phyloP scores from a whole-genome alignment of 92 coral and sea anemone genomes.

The Phenganax stokvisi region DNA sequence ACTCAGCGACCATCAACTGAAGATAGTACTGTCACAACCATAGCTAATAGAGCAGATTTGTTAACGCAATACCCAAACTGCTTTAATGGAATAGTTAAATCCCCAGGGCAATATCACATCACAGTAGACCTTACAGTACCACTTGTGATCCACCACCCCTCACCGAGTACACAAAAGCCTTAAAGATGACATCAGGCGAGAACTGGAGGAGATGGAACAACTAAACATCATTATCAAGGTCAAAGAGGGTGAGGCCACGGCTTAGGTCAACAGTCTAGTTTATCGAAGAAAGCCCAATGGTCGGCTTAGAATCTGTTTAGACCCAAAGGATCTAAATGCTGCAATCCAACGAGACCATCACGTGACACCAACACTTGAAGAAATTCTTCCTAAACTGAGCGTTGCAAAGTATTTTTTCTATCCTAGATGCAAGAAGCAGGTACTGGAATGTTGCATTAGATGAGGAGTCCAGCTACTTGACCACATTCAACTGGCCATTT shows the following conservation, averaged over 20 bases:
- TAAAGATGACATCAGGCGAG: constrained; percentile 52
- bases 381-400: constrained; percentile 51
- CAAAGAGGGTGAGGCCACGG: constrained; percentile 55
- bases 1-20: constrained; percentile 8
- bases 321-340: constrained; percentile 38
- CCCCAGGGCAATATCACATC: constrained; percentile 51
- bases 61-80: constrained; percentile 43
- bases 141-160: constrained; percentile 44
- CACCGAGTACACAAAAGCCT: constrained; percentile 42
- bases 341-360: constrained; percentile 59
- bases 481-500: constrained; percentile 56
- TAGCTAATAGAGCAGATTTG: constrained; percentile 41
- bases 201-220: constrained; percentile 54
- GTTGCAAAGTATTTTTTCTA: constrained; percentile 42
- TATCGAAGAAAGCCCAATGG: constrained; percentile 53
- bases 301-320: constrained; percentile 41
- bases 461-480: not conserved
- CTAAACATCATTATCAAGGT: constrained; percentile 50
- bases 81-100: constrained; percentile 50
- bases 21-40: not conserved
- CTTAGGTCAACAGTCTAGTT: constrained; percentile 52
- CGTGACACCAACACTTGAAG: constrained; percentile 49
- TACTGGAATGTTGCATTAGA: constrained; percentile 34
- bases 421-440: constrained; percentile 51
- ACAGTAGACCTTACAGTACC: constrained; percentile 44